Conservation (phyloP, 2,113 vertebrate genomes). For the Siniperca knerii region DNA sequence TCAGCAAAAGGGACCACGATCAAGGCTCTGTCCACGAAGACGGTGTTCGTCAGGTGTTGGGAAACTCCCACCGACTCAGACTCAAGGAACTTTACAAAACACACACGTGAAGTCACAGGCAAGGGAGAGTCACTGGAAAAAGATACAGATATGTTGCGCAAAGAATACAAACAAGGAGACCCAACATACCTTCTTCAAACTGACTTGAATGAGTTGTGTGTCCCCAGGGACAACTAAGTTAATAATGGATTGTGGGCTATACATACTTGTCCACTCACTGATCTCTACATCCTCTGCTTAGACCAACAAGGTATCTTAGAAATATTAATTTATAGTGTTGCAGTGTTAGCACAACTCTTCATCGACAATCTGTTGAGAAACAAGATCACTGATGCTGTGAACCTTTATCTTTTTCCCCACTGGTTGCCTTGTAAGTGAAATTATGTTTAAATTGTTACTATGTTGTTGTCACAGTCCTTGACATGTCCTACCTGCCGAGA, state of each 20-base stretch:
- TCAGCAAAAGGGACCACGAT: conserved; percentile 99
- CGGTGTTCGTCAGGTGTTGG: conserved; percentile 99
- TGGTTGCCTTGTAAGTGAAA: not conserved
- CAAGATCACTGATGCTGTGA: not conserved
- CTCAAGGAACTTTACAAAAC: conserved; percentile 99
- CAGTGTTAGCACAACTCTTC: not conserved
- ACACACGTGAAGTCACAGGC: conserved; percentile 99
- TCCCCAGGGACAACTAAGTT: conserved; percentile 26
- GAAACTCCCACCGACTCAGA: conserved; percentile 97
- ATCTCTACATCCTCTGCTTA: not conserved
- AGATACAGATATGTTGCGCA: conserved; percentile 86
- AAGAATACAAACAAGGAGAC: conserved; percentile 78
- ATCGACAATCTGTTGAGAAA: not conserved
- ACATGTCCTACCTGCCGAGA: conserved; percentile 76
- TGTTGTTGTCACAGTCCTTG: conserved; percentile 6
- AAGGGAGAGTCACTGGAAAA: conserved; percentile 98
- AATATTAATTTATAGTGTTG: not conserved
- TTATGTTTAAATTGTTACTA: not conserved
- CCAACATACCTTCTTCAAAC: conserved; percentile 55
- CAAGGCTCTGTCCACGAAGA: conserved; percentile 99
- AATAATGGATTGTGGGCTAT: not conserved
- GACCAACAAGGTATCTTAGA: not conserved
- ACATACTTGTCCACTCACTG: not conserved
- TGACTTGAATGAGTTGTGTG: conserved; percentile 12
- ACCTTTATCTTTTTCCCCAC: not conserved